Conservation (phyloP, 2,888 invertebrate species). For the Notodonta ziczac region DNA sequence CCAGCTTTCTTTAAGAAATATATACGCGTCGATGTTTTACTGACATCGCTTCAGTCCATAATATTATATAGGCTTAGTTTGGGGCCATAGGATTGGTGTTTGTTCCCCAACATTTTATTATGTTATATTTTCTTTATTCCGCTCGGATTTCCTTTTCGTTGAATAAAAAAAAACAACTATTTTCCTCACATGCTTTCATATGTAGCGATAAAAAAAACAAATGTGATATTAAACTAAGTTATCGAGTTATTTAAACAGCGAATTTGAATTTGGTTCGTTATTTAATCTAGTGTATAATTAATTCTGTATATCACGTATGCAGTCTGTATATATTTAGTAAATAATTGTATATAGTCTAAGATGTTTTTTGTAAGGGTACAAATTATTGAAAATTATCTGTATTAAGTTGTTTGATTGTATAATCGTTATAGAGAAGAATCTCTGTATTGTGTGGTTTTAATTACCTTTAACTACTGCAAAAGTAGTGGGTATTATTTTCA, state of each 20-base stretch:
- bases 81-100: too few species aligned
- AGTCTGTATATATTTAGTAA: conserved; percentile 30
- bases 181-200: too few species aligned
- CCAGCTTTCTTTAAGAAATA: too few species aligned
- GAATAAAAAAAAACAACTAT: too few species aligned
- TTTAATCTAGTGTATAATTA: conserved; percentile 32
- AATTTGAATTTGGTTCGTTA: conserved; percentile 39
- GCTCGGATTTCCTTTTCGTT: too few species aligned
- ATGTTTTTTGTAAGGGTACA: conserved; percentile 32
- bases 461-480: conserved; percentile 16
- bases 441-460: conserved; percentile 31
- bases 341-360: conserved; percentile 29
- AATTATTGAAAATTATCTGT: conserved; percentile 35
- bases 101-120: too few species aligned
- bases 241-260: conserved; percentile 37
- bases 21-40: too few species aligned
- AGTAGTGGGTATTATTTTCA: background rate
- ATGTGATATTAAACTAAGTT: conserved; percentile 75
- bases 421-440: conserved; percentile 36
- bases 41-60: too few species aligned
- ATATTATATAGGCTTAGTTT: too few species aligned
- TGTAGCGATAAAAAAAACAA: conserved; percentile 40
- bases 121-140: too few species aligned
- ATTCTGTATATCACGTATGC: conserved; percentile 38
- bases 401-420: conserved; percentile 30